phyloP scores from a whole-genome alignment of 2,797 vertebrate species.

The Peromyscus eremicus region DNA sequence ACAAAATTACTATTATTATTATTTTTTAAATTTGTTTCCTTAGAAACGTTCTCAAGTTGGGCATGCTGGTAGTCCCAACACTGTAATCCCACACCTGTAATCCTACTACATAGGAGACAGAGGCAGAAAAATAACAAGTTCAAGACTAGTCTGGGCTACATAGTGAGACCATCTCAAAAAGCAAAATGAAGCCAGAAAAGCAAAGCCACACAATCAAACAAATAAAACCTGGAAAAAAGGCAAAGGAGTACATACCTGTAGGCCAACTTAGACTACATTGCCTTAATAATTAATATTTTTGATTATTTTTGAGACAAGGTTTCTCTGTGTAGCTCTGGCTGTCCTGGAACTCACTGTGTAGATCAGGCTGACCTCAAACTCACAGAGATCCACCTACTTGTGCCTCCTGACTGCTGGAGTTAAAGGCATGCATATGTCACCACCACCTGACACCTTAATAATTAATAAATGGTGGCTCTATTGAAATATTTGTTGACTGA shows the following conservation, averaged over 20 bases:
- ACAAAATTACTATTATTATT: neutral
- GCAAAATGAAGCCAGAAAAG: neutral
- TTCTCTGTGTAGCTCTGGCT: neutral
- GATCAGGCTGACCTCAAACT: neutral
- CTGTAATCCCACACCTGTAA: neutral
- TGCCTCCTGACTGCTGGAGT: neutral
- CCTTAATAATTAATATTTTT: neutral
- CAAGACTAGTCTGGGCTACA: neutral
- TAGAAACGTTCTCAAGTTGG: constrained; percentile 44
- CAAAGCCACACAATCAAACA: neutral
- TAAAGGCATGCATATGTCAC: neutral
- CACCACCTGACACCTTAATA: neutral
- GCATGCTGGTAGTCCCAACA: neutral
- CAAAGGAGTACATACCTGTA: neutral
- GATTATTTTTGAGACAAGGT: neutral
- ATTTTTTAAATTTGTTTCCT: constrained; percentile 13
- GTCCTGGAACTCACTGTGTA: neutral
- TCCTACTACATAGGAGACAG: neutral
- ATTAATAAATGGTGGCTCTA: neutral
- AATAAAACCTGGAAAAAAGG: neutral
- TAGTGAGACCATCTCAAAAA: neutral
- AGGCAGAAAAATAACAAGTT: neutral
- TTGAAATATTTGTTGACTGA: constrained; percentile 18
- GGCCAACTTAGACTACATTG: neutral
- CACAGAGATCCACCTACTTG: neutral